Evolutionary conservation across 2,113 vertebrate genomes (phyloP), one percentile per base, ranked within the genome.

Genomic region (Leptosomus discolor): DNA sequence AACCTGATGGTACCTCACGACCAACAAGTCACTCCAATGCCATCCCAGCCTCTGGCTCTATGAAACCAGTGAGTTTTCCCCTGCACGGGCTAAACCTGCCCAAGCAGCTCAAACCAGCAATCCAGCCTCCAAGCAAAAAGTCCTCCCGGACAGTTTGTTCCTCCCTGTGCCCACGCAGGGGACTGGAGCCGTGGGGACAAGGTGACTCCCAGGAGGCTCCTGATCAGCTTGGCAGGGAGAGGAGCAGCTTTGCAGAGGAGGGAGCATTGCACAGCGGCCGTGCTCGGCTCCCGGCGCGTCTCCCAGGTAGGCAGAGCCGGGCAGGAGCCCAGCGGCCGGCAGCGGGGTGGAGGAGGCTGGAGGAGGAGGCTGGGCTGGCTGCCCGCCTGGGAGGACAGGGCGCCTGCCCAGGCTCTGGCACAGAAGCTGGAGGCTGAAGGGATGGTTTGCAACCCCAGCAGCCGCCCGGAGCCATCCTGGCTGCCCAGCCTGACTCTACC

Each of bases 111-210:
- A 43, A 37, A 37, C 24, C 48, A 54, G 30, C 0, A 0, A 41
- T 14, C 8, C 37, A 2, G 13, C 2, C 4, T 29, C 65, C 45
- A 26, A 60, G 67, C 6, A n/a, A 41, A 51, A 23, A 79, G 1
- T 15, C 34, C n/a, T 24, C 24, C 18, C 3, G 56, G 32, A 4
- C 10, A 4, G 2, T 15, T 16, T 50, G 34, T 51, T 32, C 12
- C 65, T 39, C 21, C 24, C 36, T 8, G 48, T 54, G 70, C 51
- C 48, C 45, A 11, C 0, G 0, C 36, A 22, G 57, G 39, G 15
- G 26, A 26, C 15, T 0, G 11, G 53, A 74, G 29, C 36, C 0
- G 1, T 19, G 65, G 46, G 77, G 82, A 69, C 0, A 0, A 74
- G 50, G 29, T 61, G 61, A 23, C 48, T 19, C 22, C 18, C 22